Evolutionary conservation across 2,113 vertebrate species (phyloP).

Genomic region (Oostethus manadensis): DNA sequence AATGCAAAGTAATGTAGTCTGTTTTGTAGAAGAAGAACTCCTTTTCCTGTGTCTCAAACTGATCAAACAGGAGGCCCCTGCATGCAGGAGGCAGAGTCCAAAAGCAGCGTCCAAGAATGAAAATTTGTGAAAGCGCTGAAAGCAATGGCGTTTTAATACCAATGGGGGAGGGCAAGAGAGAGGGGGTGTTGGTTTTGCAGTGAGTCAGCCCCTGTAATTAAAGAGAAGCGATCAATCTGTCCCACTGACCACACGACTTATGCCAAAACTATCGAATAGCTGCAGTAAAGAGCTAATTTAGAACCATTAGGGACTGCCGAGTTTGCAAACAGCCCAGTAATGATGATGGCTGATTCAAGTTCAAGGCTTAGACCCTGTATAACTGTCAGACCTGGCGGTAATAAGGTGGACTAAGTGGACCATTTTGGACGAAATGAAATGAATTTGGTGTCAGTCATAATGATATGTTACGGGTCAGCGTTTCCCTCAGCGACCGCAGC

Average conservation of each 20-base stretch:
- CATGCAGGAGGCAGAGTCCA: background rate
- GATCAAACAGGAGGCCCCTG: background rate
- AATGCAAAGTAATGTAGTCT: too few species aligned
- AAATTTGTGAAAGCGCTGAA: slow-evolving; percentile 45
- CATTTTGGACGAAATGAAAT: slow-evolving; percentile 25
- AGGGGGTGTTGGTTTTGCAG: slow-evolving; percentile 45
- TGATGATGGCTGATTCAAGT: slow-evolving; percentile 73
- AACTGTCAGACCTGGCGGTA: slow-evolving; percentile 60
- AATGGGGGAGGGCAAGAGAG: slow-evolving; percentile 1
- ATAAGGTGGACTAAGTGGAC: slow-evolving; percentile 31
- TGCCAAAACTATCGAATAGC: slow-evolving; percentile 74
- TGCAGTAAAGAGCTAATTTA: slow-evolving; percentile 77
- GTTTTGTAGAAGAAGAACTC: too few species aligned
- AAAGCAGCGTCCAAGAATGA: slow-evolving; percentile 11
- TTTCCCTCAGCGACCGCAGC: slow-evolving; percentile 7
- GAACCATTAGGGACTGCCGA: slow-evolving; percentile 76
- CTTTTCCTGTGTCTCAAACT: background rate
- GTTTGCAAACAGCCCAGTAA: slow-evolving; percentile 77
- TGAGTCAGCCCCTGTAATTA: slow-evolving; percentile 72
- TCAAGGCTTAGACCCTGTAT: slow-evolving; percentile 66
- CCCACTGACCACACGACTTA: slow-evolving; percentile 69
- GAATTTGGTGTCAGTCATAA: slow-evolving; percentile 18
- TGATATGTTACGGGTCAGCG: slow-evolving; percentile 30
- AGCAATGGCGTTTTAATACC: slow-evolving; percentile 46
- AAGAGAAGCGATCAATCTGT: slow-evolving; percentile 74